Evolutionary conservation across 1,140 invertebrate species (phyloP).

Genomic region (Epicauta chinensis): DNA sequence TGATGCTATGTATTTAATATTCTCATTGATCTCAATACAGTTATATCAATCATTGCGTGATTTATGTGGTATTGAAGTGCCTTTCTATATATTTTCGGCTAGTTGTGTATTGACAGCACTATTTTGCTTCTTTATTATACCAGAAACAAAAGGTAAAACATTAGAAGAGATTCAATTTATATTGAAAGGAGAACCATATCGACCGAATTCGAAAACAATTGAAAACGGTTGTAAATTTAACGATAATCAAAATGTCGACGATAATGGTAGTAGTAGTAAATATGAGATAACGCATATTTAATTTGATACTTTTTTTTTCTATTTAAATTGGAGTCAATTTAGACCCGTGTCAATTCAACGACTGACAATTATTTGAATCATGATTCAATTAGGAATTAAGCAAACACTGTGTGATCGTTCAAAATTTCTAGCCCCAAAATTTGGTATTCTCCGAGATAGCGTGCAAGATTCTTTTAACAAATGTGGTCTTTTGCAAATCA

Average conservation of each 20-base stretch:
- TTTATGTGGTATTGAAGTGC: conserved; percentile 45
- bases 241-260: background rate
- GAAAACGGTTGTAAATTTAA: background rate
- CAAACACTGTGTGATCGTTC: too few relatives aligned
- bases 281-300: background rate
- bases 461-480: too few relatives aligned
- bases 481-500: too few relatives aligned
- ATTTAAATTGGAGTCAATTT: background rate
- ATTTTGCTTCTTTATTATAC: conserved; percentile 58
- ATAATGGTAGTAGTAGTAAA: background rate
- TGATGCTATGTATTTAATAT: conserved; percentile 31
- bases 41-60: conserved; percentile 50
- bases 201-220: too few relatives aligned
- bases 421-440: too few relatives aligned
- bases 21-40: conserved; percentile 62
- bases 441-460: too few relatives aligned
- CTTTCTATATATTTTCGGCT: conserved; percentile 62
- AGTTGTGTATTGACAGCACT: conserved; percentile 52
- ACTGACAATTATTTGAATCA: too few relatives aligned
- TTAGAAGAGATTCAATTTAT: conserved; percentile 59
- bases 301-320: background rate
- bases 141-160: conserved; percentile 70
- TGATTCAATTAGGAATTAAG: too few relatives aligned
- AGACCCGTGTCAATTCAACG: too few relatives aligned
- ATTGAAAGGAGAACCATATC: conserved; percentile 9